Conservation (phyloP, 2,888 invertebrate genomes). For the Pristionchus japonicus region DNA sequence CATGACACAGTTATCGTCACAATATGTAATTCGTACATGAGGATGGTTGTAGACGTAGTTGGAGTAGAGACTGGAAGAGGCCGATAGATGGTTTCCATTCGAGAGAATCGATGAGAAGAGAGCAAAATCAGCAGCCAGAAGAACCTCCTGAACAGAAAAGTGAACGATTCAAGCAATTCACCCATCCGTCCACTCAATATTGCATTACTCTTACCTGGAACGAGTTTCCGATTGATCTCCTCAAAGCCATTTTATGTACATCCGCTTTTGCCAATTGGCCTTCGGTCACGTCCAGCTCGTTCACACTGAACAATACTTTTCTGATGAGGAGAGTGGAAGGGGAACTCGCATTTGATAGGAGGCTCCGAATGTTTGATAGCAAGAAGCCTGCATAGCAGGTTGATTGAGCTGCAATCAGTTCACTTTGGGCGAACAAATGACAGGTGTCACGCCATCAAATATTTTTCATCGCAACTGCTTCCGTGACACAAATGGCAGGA, state of each 20-base stretch:
- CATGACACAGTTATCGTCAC: not conserved
- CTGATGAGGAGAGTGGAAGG: not conserved
- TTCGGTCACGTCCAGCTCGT: not conserved
- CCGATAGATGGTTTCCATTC: slow-evolving; percentile 25
- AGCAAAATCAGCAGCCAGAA: not conserved
- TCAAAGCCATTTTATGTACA: slow-evolving; percentile 2
- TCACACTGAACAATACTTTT: not conserved
- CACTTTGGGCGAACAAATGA: not conserved
- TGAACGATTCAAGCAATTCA: not conserved
- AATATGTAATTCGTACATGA: not conserved
- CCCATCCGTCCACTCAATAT: not conserved
- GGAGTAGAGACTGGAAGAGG: slow-evolving; percentile 26
- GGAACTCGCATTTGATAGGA: not conserved
- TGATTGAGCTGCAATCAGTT: not conserved
- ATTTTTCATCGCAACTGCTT: slow-evolving; percentile 44
- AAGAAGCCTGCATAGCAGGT: not conserved
- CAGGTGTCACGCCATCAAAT: not conserved
- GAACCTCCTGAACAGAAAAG: not conserved
- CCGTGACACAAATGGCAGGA: slow-evolving; percentile 65
- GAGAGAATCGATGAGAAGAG: slow-evolving; percentile 17
- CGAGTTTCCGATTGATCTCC: not conserved
- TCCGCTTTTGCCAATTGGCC: not conserved
- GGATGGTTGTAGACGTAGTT: slow-evolving; percentile 21
- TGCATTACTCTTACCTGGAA: not conserved
- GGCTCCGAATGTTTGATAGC: not conserved